Base-by-base conservation (phyloP, 2,888 invertebrate genomes). In the Archaeoteleia sp. region DNA sequence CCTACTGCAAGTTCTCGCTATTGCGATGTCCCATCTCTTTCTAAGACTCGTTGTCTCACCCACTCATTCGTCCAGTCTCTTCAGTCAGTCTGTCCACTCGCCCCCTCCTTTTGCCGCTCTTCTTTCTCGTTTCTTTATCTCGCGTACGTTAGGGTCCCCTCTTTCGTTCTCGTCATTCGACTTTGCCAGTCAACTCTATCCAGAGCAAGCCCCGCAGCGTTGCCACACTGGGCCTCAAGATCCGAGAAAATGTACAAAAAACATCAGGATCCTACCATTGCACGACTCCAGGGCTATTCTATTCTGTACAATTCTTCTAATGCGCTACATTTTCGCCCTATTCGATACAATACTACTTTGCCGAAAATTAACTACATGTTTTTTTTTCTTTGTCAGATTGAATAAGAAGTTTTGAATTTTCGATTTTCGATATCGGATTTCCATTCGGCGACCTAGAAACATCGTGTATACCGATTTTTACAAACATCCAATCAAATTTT, bases 161-260 rank as follows among this genome's bases (percentile, higher is more conserved):
- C 40, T 40, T 40, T 42, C 15, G 40, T 45, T 23, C 46, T 45
- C 35, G 46, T 58, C 48, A 34, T 27, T 46, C 39, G 13, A 25
- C 43, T 57, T 55, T 43, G 48, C 62, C 55, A 57, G 65, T 54
- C 58, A 55, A 49, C 61, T 75, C 75, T 76, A 74, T 74, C 62
- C 72, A 71, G 72, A 69, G 69, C 71, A 68, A 65, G 70, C 69
- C 70, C 73, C 69, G 75, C 75, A 69, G 81, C 78, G 82, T 82
- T 82, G 82, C 82, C 83, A 80, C 74, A 74, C 80, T 74, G 71
- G 70, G 61, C 61, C 69, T 65, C 70, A 58, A 70, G 71, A 74
- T 75, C 77, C 74, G 70, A 78, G 79, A 77, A 80, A 80, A 75
- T 79, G 73, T 75, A 76, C 77, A 80, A 82, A 82, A 82, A 61